Base-by-base conservation (phyloP, 1,140 invertebrate genomes). In the Nasonia longicornis region DNA sequence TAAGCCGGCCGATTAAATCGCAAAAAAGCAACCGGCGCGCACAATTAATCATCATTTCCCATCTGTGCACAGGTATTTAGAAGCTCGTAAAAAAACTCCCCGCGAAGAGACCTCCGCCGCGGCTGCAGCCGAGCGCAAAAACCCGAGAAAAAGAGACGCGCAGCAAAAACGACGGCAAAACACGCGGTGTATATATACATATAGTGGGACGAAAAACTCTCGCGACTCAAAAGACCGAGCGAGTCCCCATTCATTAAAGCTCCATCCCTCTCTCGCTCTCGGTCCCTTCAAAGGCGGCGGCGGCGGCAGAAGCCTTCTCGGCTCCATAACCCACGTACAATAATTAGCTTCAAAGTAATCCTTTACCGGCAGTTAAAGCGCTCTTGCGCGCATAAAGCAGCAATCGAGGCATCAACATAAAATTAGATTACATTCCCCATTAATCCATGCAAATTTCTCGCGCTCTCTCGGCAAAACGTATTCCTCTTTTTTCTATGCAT, bases 371-470 rank as follows among this genome's bases (percentile, higher is more conserved):
- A 77, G 67, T 77, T 81, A 81, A 77, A 71, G 63, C 31, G 80
- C 67, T 58, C 52, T 58, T 20, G 66, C 63, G 66, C 63, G 79
- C 72, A n/a, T 71, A 76, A 81, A 71, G 29, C 66, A 63, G 75
- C 80, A 73, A 81, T 81, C 80, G 80, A 77, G 80, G 52, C 80
- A 77, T 77, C 80, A 81, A 72, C 80, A 77, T 81, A 81, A 77
- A 81, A 81, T 81, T 72, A 81, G 73, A 81, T 81, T 77, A 77
- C 67, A 77, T 77, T 81, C 80, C 75, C 72, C 67, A 77, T 77
- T 81, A 81, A 81, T 77, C 75, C 67, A 77, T 77, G 74, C 69
- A 72, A 77, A 81, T 72, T 81, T 35, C 38, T 26, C 45, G 48
- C 66, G 20, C 48, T 35, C 58, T 76, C 45, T 8, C 38, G 72